Conservation (phyloP, 2,888 invertebrate genomes). For the Tenthredo distinguenda region DNA sequence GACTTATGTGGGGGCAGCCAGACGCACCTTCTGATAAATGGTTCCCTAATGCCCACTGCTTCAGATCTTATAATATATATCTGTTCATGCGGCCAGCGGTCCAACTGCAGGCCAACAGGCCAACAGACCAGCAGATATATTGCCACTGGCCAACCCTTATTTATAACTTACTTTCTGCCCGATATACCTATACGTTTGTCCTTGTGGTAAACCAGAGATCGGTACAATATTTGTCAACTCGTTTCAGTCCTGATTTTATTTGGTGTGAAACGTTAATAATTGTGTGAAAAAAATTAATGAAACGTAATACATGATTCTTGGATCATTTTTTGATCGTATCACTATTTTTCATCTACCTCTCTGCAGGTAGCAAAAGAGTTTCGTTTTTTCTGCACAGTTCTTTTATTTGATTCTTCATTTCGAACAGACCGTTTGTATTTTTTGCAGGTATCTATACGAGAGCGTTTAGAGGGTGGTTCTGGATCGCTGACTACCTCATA, state of each 20-base stretch:
- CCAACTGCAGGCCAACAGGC: conserved; percentile 30
- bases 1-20: conserved; percentile 54
- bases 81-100: conserved; percentile 40
- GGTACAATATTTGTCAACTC: neutral
- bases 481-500: conserved; percentile 61
- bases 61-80: conserved; percentile 48
- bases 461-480: conserved; percentile 71
- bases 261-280: neutral
- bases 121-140: conserved; percentile 47
- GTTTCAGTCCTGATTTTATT: neutral
- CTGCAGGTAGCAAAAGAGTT: conserved; percentile 58
- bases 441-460: conserved; percentile 67
- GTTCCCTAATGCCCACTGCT: conserved; percentile 54
- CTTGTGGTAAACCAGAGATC: neutral
- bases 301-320: neutral
- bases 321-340: neutral
- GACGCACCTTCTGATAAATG: conserved; percentile 51
- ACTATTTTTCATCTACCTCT: conserved; percentile 38
- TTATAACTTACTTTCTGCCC: conserved; percentile 51
- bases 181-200: neutral
- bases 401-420: neutral
- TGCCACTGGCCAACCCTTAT: conserved; percentile 52
- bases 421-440: conserved; percentile 56
- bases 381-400: conserved; percentile 52
- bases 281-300: neutral